Evolutionary conservation across 2,113 vertebrate genomes (phyloP), one percentile per base, ranked within the genome.

Genomic region (Syngnathus typhle): DNA sequence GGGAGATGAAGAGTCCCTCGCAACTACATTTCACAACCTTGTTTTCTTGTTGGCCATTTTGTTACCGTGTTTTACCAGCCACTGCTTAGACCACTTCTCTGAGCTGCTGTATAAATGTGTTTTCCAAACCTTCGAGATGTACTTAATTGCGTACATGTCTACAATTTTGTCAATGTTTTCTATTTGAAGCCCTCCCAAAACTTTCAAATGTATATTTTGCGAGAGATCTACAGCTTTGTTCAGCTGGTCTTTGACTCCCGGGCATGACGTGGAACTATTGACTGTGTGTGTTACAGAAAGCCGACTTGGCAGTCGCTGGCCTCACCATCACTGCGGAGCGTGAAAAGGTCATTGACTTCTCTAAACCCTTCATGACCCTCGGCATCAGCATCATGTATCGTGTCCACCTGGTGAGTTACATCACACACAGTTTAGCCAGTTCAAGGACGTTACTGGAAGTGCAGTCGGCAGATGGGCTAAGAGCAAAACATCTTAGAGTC

Each of bases 281-380:
- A 64, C 46, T 43, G 9, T 10, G 11, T 76, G 38, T 56, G 64
- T 90, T 91, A 71, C 79, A 99, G 96, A 99, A 99, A 92, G 96
- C 96, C 0, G 96, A 99, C 51, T 81, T 99, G 88, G 96, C 96
- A 0, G 94, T 99, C 58, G 96, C 96, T 0, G 96, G 93, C 67
- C 93, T 99, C 78, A 99, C 96, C 64, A 99, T 99, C 75, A 99
- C 96, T 0, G 95, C 96, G 0, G 96, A 99, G 84, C 85, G 96
- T 8, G 96, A 99, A 90, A 99, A 98, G 86, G 95, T 98, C 92
- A 96, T 99, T 52, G 96, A 98, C 91, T 99, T 99, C 91, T 98
- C 95, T 49, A 99, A 98, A 82, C 96, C 96, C 0, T 99, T 94
- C 89, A 99, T 98, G 96, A 98, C 95, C 80, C 87, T 98, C 84